Evolutionary conservation across 2,888 invertebrate species (phyloP).

Genomic region (Magallana nippona): DNA sequence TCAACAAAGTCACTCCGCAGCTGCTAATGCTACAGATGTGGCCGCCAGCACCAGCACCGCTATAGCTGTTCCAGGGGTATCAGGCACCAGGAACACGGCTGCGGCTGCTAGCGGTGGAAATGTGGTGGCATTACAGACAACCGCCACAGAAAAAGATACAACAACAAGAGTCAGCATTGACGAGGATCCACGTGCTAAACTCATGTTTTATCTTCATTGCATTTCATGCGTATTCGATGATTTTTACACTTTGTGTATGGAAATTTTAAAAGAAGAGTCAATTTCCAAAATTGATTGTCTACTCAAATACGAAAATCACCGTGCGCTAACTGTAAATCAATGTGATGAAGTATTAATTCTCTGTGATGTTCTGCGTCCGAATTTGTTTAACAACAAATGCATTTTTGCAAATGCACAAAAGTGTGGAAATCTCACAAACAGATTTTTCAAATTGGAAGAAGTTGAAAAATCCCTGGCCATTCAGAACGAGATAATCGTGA

Average conservation of each 20-base stretch:
- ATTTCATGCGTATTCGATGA: not conserved
- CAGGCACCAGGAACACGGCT: not conserved
- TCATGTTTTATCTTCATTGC: not conserved
- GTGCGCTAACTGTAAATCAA: not conserved
- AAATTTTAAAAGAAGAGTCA: not conserved
- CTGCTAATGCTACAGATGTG: not conserved
- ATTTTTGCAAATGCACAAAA: not conserved
- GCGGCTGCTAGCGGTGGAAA: not conserved
- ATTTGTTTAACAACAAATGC: not conserved
- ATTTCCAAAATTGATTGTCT: not conserved
- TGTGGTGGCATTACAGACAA: not conserved
- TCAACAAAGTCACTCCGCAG: not conserved
- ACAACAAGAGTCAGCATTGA: not conserved
- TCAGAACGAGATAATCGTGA: not conserved
- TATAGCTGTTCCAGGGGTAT: not conserved
- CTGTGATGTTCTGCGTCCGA: not conserved
- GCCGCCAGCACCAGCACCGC: not conserved
- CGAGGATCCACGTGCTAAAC: not conserved
- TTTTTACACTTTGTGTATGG: not conserved
- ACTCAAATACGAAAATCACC: not conserved
- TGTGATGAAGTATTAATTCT: not conserved
- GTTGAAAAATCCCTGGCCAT: slow-evolving; percentile 11
- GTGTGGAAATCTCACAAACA: not conserved
- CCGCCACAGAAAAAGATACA: not conserved
- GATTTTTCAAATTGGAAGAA: slow-evolving; percentile 6